phyloP scores from a whole-genome alignment of 2,113 vertebrate species.

The Oceanodroma tethys region DNA sequence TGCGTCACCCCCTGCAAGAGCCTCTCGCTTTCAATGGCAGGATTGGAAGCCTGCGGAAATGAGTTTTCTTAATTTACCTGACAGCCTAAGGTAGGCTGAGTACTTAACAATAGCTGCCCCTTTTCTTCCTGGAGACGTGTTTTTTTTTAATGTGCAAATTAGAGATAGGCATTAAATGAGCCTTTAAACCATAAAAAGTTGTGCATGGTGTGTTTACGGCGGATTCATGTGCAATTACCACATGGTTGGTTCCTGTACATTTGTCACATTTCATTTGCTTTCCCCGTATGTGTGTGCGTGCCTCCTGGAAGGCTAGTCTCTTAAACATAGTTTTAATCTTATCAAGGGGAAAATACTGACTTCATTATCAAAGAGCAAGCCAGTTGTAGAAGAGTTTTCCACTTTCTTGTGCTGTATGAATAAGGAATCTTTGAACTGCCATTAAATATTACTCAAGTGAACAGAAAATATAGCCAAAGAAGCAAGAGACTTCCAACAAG shows the following conservation, averaged over 20 bases:
- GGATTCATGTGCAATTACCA: not conserved
- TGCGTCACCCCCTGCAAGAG: not conserved
- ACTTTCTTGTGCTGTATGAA: not conserved
- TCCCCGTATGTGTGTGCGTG: not conserved
- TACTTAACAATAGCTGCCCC: not conserved
- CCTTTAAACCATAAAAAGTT: slow-evolving; percentile 9
- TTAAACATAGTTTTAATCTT: not conserved
- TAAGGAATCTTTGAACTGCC: not conserved
- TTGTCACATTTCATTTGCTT: slow-evolving; percentile 36
- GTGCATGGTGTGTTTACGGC: not conserved
- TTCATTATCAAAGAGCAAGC: not conserved
- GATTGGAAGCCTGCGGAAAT: not conserved
- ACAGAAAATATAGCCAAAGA: not conserved
- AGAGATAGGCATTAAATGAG: not conserved
- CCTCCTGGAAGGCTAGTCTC: not conserved
- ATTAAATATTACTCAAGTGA: not conserved
- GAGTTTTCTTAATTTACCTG: not conserved
- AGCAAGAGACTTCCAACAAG: not conserved
- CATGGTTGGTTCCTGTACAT: not conserved
- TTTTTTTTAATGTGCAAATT: slow-evolving; percentile 13
- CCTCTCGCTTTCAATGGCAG: not conserved
- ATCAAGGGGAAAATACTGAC: not conserved
- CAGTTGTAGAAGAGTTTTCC: not conserved
- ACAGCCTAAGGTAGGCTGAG: not conserved
- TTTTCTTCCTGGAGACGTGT: not conserved